phyloP scores from a whole-genome alignment of 2,113 vertebrate species.

The Sphaerodactylus townsendi region DNA sequence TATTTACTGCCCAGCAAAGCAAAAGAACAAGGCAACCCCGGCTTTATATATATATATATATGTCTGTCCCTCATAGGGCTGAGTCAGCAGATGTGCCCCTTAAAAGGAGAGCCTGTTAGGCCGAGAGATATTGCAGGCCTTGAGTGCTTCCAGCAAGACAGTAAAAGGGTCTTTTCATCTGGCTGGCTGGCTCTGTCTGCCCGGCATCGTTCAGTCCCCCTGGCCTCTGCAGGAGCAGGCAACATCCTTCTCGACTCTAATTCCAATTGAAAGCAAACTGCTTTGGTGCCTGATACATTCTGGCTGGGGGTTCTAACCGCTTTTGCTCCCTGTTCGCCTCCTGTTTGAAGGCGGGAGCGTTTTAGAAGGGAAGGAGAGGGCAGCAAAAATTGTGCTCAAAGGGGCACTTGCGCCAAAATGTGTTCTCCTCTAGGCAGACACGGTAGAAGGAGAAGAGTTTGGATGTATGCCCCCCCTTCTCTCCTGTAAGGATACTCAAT shows the following conservation, averaged over 20 bases:
- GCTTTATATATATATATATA: not conserved
- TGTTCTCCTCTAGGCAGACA: slow-evolving; percentile 13
- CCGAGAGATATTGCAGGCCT: not conserved
- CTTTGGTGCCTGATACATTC: slow-evolving; percentile 64
- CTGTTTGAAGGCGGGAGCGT: slow-evolving; percentile 50
- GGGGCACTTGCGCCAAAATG: slow-evolving; percentile 17
- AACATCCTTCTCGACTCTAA: slow-evolving; percentile 55
- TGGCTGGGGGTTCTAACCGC: slow-evolving; percentile 61
- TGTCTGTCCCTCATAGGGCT: not conserved
- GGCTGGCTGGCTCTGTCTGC: no score
- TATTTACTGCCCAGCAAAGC: slow-evolving; percentile 44
- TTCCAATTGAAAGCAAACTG: slow-evolving; percentile 63
- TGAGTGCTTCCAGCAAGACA: not conserved
- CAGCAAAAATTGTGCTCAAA: slow-evolving; percentile 41
- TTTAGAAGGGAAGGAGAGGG: slow-evolving; percentile 36
- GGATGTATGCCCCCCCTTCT: no score
- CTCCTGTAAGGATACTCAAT: no score
- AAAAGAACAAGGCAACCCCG: not conserved
- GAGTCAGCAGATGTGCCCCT: slow-evolving; percentile 47
- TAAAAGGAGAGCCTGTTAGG: slow-evolving; percentile 4
- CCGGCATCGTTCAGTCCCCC: slow-evolving; percentile 2
- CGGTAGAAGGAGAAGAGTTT: not conserved
- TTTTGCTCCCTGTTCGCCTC: slow-evolving; percentile 46
- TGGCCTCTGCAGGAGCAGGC: slow-evolving; percentile 31
- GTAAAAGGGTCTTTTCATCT: not conserved